Evolutionary conservation across 2,888 invertebrate species (phyloP).

Genomic region (Ichneumoninae sp.): DNA sequence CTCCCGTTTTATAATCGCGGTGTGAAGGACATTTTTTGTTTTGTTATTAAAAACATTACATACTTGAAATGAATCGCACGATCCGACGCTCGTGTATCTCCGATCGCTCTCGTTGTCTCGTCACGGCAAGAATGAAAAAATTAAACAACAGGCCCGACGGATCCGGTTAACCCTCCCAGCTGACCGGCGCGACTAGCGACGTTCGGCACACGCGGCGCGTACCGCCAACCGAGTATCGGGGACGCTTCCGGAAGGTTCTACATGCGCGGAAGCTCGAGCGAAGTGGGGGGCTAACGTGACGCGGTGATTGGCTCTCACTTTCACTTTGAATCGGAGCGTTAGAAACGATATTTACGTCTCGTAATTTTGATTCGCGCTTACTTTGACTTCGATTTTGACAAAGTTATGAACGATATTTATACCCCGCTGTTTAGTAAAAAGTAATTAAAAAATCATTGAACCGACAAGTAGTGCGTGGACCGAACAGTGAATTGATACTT

Average conservation of each 20-base stretch:
- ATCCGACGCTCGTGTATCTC: constrained; percentile 11
- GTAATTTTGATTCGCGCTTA: not conserved
- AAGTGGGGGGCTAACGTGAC: too few relatives aligned
- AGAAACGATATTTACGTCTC: not conserved
- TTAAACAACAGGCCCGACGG: not conserved
- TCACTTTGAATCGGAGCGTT: not conserved
- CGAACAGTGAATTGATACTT: not conserved
- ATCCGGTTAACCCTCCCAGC: not conserved
- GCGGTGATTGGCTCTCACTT: not conserved
- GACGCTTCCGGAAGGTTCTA: not conserved
- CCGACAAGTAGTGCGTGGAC: not conserved
- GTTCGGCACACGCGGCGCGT: not conserved
- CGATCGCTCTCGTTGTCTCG: constrained; percentile 36
- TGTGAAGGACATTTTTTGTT: constrained; percentile 25
- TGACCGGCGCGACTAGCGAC: not conserved
- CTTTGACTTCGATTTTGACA: not conserved
- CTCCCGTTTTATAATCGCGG: constrained; percentile 31
- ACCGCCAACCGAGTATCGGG: not conserved
- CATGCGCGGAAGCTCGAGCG: not conserved
- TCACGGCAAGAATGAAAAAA: constrained; percentile 10
- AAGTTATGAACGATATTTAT: not conserved
- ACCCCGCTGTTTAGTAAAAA: not conserved
- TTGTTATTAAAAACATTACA: not conserved
- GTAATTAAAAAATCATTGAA: not conserved
- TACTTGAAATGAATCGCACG: constrained; percentile 10